Conservation (phyloP, 2,888 invertebrate genomes). For the Nomada hirtipes region DNA sequence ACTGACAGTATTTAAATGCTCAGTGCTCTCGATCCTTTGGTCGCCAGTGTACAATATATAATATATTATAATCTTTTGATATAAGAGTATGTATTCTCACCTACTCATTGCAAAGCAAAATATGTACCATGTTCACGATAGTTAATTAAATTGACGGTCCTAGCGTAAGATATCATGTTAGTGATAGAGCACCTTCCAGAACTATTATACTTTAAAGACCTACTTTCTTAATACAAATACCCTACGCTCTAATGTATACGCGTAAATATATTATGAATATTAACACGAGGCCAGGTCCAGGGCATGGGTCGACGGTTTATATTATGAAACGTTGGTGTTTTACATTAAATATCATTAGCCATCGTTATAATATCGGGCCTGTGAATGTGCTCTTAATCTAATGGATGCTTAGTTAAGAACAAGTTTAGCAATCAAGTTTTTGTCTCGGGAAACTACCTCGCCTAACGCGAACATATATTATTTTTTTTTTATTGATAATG, state of each 20-base stretch:
- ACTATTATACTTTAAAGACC: constrained; percentile 9
- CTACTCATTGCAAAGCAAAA: not conserved
- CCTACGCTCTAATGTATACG: constrained; percentile 7
- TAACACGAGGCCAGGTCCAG: constrained; percentile 19
- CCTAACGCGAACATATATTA: too few species aligned
- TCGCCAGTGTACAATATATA: too few species aligned
- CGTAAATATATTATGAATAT: constrained; percentile 15
- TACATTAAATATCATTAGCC: constrained; percentile 13
- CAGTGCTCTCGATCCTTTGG: too few species aligned
- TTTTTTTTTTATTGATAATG: not conserved
- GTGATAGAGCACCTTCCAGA: not conserved
- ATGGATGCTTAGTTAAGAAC: not conserved
- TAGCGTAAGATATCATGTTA: not conserved
- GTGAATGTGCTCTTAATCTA: not conserved
- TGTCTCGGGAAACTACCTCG: not conserved
- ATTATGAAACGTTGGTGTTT: constrained; percentile 12
- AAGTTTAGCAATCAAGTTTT: not conserved
- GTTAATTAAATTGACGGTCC: not conserved
- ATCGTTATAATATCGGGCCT: not conserved
- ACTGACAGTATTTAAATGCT: too few species aligned
- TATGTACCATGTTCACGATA: not conserved
- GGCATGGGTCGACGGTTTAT: not conserved
- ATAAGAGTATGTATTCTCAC: too few species aligned
- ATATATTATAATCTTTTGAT: too few species aligned
- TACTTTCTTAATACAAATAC: constrained; percentile 16